These are phyloP conservation scores for Aphidius ervi DNA, from an alignment of 1,140 invertebrate genomes.

Conservation along the genomic window DNA sequence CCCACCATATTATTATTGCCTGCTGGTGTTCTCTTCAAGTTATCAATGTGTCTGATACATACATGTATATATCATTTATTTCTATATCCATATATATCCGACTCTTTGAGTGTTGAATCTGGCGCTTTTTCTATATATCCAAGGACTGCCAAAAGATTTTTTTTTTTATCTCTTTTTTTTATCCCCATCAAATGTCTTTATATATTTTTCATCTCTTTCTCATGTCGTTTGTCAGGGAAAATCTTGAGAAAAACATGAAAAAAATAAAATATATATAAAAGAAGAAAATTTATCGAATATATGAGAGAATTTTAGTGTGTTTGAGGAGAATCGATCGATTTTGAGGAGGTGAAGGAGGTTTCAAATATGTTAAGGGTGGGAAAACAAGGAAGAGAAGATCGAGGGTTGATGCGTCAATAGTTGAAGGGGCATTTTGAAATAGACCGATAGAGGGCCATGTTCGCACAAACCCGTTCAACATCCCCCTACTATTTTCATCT, in stretches of 20 bases:
- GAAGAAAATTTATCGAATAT: too few species aligned
- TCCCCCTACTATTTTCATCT: not conserved
- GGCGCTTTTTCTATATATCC: too few species aligned
- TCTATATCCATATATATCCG: not conserved
- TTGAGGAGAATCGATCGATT: too few species aligned
- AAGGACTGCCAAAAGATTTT: too few species aligned
- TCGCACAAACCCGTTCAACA: slow-evolving; percentile 17
- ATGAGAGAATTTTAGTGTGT: too few species aligned
- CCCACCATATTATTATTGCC: not conserved
- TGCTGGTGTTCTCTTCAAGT: slow-evolving; percentile 14
- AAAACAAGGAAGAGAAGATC: not conserved
- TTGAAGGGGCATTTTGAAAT: slow-evolving; percentile 16
- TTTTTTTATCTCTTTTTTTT: too few species aligned
- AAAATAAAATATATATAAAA: too few species aligned
- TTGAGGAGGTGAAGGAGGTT: not conserved
- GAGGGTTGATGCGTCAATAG: slow-evolving; percentile 18
- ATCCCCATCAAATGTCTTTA: not conserved
- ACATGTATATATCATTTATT: not conserved
- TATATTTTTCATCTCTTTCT: not conserved
- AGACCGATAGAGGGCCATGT: slow-evolving; percentile 23
- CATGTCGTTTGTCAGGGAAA: too few species aligned
- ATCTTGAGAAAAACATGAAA: too few species aligned
- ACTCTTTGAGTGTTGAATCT: too few species aligned
- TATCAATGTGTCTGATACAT: slow-evolving; percentile 6
- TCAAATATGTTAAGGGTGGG: not conserved